These are phyloP conservation scores for Lasioglossum zephyrum DNA, from an alignment of 2,888 invertebrate species.

Conservation along the genomic window DNA sequence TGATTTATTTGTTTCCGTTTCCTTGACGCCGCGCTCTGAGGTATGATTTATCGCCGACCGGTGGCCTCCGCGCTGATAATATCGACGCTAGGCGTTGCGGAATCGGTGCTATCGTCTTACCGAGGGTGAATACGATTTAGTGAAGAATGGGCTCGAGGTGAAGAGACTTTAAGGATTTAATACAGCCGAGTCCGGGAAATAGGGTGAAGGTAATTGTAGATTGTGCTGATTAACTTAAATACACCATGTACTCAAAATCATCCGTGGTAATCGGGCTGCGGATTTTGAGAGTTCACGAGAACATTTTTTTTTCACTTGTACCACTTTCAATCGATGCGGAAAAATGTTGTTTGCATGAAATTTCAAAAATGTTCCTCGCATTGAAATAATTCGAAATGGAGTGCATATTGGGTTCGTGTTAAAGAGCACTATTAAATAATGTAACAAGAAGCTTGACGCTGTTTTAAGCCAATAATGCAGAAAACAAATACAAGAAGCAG, in stretches of 20 bases:
- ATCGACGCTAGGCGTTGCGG: not conserved
- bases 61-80: conserved; percentile 3
- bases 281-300: too few species aligned
- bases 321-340: too few species aligned
- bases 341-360: too few species aligned
- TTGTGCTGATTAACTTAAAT: not conserved
- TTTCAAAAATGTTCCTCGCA: not conserved
- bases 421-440: not conserved
- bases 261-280: too few species aligned
- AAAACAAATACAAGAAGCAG: not conserved
- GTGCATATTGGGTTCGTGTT: not conserved
- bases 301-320: too few species aligned
- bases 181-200: not conserved
- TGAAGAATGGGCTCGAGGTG: not conserved
- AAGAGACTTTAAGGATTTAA: not conserved
- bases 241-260: not conserved
- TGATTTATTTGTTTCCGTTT: conserved; percentile 15
- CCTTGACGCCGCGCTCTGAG: not conserved
- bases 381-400: not conserved
- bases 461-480: not conserved
- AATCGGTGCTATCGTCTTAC: conserved; percentile 2
- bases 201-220: not conserved
- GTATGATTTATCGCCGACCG: conserved; percentile 2
- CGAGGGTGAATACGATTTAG: conserved; percentile 1
- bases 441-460: too few species aligned